Conservation (phyloP, 2,888 invertebrate species). For the Pimpla rufipes region DNA sequence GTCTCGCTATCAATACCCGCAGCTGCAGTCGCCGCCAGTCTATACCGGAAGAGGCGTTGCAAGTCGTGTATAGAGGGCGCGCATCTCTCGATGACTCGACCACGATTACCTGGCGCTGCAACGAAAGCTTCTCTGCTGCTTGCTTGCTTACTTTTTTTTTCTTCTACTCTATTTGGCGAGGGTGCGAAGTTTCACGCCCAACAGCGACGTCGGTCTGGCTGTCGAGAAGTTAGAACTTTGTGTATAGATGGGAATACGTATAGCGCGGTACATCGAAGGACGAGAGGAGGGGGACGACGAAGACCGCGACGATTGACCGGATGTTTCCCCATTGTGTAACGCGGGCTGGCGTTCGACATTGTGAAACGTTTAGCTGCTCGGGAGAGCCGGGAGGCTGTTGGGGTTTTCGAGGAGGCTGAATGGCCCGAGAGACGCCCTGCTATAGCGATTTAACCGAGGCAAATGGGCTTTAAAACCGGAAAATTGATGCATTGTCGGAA, state of each 20-base stretch:
- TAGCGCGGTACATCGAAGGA: slow-evolving; percentile 42
- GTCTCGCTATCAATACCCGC: not conserved
- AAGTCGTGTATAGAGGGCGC: not conserved
- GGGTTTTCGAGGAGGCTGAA: slow-evolving; percentile 29
- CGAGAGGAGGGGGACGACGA: slow-evolving; percentile 68
- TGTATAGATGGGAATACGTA: not conserved
- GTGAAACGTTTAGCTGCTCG: slow-evolving; percentile 78
- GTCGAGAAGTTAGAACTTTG: slow-evolving; percentile 55
- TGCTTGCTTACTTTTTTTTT: not conserved
- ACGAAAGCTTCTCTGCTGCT: slow-evolving; percentile 36
- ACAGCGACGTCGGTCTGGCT: slow-evolving; percentile 12
- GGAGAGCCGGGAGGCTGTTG: slow-evolving; percentile 71
- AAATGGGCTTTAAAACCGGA: slow-evolving; percentile 80
- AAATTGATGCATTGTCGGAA: slow-evolving; percentile 78
- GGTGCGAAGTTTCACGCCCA: slow-evolving; percentile 66
- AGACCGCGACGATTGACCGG: slow-evolving; percentile 84
- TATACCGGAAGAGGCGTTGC: slow-evolving; percentile 9
- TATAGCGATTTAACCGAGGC: slow-evolving; percentile 76
- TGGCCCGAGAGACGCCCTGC: too few species aligned
- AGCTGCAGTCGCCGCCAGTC: slow-evolving; percentile 3
- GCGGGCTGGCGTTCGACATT: slow-evolving; percentile 73
- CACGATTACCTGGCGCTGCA: slow-evolving; percentile 76
- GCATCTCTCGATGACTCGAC: slow-evolving; percentile 71
- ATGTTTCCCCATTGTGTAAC: slow-evolving; percentile 82
- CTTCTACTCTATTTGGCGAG: slow-evolving; percentile 53